phyloP scores from a whole-genome alignment of 2,113 vertebrate genomes.

The Percina caprodes region DNA sequence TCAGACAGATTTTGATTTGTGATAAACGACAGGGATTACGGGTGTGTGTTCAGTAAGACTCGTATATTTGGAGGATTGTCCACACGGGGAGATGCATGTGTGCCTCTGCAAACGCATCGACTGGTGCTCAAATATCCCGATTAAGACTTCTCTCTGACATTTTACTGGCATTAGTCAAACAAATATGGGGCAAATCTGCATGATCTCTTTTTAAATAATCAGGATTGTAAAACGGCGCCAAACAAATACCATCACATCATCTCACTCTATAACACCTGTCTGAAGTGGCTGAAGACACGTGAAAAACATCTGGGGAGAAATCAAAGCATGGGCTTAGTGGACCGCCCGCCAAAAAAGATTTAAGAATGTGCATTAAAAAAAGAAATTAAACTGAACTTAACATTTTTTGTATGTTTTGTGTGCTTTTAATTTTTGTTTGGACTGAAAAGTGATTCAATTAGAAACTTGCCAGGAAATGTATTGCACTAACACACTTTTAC shows the following conservation, averaged over 20 bases:
- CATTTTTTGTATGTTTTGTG: background rate
- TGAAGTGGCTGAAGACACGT: background rate
- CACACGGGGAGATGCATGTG: background rate
- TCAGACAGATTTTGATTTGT: slow-evolving; percentile 63
- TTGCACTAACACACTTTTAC: background rate
- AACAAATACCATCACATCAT: slow-evolving; percentile 36
- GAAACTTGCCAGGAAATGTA: background rate
- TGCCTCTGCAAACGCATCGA: slow-evolving; percentile 7
- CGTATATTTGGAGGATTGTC: slow-evolving; percentile 39
- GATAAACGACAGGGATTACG: slow-evolving; percentile 72
- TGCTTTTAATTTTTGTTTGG: background rate
- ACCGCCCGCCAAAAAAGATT: background rate
- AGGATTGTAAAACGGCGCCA: slow-evolving; percentile 36
- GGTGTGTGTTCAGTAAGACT: slow-evolving; percentile 42
- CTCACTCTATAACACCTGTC: slow-evolving; percentile 12
- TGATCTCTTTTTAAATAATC: slow-evolving; percentile 70
- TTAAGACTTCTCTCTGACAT: slow-evolving; percentile 63
- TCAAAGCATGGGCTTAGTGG: background rate
- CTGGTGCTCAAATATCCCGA: slow-evolving; percentile 46
- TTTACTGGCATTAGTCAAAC: slow-evolving; percentile 60
- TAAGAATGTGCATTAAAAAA: background rate
- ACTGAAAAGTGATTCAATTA: background rate
- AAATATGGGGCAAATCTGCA: slow-evolving; percentile 47
- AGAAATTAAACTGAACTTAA: background rate
- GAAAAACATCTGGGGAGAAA: background rate